Base-by-base conservation (phyloP, 2,888 invertebrate genomes). In the Rotaria magnacalcarata region DNA sequence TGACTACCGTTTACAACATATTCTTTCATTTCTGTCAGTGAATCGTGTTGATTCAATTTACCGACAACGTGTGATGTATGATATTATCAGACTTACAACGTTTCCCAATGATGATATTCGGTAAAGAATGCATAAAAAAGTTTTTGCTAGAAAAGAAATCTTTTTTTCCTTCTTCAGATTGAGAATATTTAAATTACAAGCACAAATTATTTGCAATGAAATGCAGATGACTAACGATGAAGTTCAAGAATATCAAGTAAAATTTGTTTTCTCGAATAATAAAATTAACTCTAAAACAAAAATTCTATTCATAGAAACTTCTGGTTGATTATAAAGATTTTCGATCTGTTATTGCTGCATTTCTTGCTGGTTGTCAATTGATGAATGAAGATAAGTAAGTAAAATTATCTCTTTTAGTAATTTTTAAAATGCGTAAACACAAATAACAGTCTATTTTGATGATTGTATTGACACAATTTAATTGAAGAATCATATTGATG, bases 321-420 rank as follows among this genome's bases (percentile, higher is more conserved):
- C 50, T 86, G 2, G 85, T 54, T 11, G 86, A 86, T 58, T 86
- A 86, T 54, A 74, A 84, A 27, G 86, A 86, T 50, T 86, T 80
- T 85, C 41, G 86, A 41, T 86, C 86, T 11, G 84, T 86, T 52
- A 86, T 86, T 58, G 86, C 86, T 41, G 86, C 86, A 43, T 86
- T 86, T 60, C 85, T 86, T 24, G 85, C 80, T n/a, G 86, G 85
- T 58, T 85, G 75, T 80, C 80, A 80, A n/a, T 80, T 80, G 8
- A 80, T 80, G 80, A 80, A 80, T n/a, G 80, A 80, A 80, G 80
- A 80, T 47, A 80, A 80, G 80, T 80, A 80, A 47, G 80, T 47
- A 80, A 43, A 67, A 27, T 4, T 16, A 7, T 34, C 16, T 34
- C 50, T 1, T 50, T 50, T 50, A 34, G 34, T 34, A 34, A 34